Conservation (phyloP, 2,888 invertebrate species). For the Drosophila recens region DNA sequence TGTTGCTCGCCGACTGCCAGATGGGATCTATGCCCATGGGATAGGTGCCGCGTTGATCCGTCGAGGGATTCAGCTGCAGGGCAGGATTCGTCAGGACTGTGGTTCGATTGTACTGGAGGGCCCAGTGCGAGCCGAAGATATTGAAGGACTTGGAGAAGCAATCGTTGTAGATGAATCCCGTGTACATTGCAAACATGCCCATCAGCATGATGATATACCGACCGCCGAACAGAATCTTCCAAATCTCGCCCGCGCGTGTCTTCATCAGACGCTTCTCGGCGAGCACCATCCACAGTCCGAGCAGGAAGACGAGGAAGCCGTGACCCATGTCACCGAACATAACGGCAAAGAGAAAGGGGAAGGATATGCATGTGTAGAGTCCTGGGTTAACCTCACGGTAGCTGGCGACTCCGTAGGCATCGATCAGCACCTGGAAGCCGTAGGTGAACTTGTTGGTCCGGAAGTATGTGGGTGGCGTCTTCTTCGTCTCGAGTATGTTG, state of each 20-base stretch:
- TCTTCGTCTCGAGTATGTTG: slow-evolving; percentile 92
- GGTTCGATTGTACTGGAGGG: slow-evolving; percentile 86
- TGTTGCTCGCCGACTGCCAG: slow-evolving; percentile 92
- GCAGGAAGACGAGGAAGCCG: slow-evolving; percentile 93
- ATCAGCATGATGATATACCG: slow-evolving; percentile 98
- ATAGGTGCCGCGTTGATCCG: slow-evolving; percentile 86
- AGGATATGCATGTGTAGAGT: slow-evolving; percentile 94
- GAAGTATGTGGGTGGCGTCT: slow-evolving; percentile 95
- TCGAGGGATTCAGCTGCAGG: slow-evolving; percentile 89
- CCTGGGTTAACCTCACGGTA: slow-evolving; percentile 97
- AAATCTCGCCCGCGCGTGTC: slow-evolving; percentile 93
- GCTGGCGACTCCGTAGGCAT: slow-evolving; percentile 96
- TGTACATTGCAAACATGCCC: slow-evolving; percentile 98
- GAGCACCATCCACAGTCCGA: slow-evolving; percentile 93
- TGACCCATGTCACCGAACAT: slow-evolving; percentile 99
- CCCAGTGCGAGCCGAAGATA: slow-evolving; percentile 96
- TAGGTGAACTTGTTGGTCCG: slow-evolving; percentile 95
- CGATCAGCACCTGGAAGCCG: slow-evolving; percentile 96
- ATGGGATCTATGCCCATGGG: slow-evolving; percentile 93
- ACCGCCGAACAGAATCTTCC: slow-evolving; percentile 98
- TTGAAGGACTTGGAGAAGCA: slow-evolving; percentile 97
- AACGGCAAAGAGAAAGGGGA: slow-evolving; percentile 97
- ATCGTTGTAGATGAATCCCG: slow-evolving; percentile 98
- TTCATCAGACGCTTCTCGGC: slow-evolving; percentile 91
- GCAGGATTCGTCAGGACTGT: slow-evolving; percentile 86